Conservation (phyloP, 1,140 invertebrate species). For the Mamestra configurata region DNA sequence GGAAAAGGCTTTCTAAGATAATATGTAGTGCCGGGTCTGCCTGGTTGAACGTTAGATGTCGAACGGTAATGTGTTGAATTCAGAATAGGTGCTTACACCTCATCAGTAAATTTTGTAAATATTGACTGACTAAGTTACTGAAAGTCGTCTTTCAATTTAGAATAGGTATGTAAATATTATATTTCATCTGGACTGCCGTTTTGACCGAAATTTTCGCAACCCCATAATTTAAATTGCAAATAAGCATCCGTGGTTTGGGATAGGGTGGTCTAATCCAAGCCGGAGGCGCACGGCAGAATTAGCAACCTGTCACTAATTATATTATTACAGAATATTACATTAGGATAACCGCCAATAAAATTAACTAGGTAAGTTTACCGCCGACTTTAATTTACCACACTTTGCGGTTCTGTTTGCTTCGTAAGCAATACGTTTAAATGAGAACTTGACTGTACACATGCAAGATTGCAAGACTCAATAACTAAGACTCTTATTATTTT, state of each 20-base stretch:
- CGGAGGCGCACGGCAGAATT: constrained; percentile 4
- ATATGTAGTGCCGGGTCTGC: background rate
- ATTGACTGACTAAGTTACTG: no score
- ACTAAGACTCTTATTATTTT: no score
- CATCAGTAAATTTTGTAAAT: no score
- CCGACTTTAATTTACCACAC: no score
- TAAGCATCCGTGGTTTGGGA: background rate
- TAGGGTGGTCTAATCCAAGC: background rate
- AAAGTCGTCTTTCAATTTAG: no score
- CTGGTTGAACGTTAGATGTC: background rate
- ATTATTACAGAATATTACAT: background rate
- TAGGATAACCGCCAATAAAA: background rate
- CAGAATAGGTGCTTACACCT: no score
- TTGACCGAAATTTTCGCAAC: background rate
- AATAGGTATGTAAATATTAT: background rate
- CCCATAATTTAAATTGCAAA: constrained; percentile 29
- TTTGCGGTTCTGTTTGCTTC: no score
- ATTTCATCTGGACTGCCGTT: background rate
- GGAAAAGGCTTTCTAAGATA: background rate
- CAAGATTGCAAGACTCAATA: no score
- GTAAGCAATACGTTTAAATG: no score
- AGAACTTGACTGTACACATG: no score
- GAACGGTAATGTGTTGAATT: background rate
- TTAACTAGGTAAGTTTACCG: background rate
- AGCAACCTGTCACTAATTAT: background rate